phyloP scores from a whole-genome alignment of 2,888 invertebrate genomes.

The Hypercompe scribonia region DNA sequence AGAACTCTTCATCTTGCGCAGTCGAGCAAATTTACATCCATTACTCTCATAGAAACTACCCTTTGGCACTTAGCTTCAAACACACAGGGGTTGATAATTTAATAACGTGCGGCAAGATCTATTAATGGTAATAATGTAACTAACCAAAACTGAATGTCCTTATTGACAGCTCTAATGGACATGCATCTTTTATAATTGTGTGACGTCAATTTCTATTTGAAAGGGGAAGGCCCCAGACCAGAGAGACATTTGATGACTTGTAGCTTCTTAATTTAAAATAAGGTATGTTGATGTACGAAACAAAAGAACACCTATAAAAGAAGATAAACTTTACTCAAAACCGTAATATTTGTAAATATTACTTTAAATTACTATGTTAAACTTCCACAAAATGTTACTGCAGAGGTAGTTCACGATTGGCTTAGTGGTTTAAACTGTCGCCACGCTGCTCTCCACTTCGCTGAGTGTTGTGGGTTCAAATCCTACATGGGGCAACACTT shows the following conservation, averaged over 20 bases:
- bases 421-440: too few species aligned
- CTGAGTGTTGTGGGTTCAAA: too few species aligned
- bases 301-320: too few species aligned
- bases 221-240: neutral
- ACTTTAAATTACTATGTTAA: too few species aligned
- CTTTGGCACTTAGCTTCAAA: neutral
- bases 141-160: slow-evolving; percentile 3
- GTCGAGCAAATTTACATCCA: neutral
- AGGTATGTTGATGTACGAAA: too few species aligned
- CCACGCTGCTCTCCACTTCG: too few species aligned
- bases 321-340: too few species aligned
- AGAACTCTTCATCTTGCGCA: neutral
- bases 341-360: too few species aligned
- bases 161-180: slow-evolving; percentile 2
- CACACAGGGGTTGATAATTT: neutral
- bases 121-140: slow-evolving; percentile 3
- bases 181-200: neutral
- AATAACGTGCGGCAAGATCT: slow-evolving; percentile 1
- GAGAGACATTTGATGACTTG: neutral
- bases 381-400: too few species aligned
- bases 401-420: too few species aligned
- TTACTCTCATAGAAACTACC: neutral
- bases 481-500: too few species aligned
- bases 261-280: neutral
- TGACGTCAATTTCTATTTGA: neutral